These are phyloP conservation scores for Timandra comae DNA, from an alignment of 2,888 invertebrate genomes.

Conservation along the genomic window DNA sequence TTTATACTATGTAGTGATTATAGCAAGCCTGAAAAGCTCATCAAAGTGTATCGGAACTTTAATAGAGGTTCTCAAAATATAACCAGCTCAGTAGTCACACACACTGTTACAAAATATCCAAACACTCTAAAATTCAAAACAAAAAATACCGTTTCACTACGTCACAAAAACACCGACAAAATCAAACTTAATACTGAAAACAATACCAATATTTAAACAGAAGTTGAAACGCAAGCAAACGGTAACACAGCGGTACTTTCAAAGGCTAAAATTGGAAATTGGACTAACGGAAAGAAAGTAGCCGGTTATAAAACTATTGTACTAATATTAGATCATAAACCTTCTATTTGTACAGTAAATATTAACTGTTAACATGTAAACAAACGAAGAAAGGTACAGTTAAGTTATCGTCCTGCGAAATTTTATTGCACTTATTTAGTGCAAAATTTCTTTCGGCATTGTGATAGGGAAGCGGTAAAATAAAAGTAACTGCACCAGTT, in stretches of 20 bases:
- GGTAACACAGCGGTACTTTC: conserved; percentile 48
- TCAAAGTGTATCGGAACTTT: too few species aligned
- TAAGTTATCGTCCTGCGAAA: conserved; percentile 11
- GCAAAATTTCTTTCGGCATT: conserved; percentile 10
- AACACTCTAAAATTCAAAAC: neutral
- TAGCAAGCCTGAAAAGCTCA: too few species aligned
- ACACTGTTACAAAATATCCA: too few species aligned
- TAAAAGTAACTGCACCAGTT: too few species aligned
- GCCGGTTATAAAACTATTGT: conserved; percentile 46
- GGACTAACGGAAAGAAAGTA: conserved; percentile 64
- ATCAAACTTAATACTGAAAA: neutral
- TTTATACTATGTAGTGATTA: too few species aligned
- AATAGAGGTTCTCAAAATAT: too few species aligned
- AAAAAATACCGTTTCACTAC: neutral
- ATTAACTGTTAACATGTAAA: conserved; percentile 25
- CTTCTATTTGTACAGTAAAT: conserved; percentile 29
- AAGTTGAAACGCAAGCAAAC: conserved; percentile 21
- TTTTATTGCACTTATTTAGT: conserved; percentile 24
- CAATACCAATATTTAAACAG: too few species aligned
- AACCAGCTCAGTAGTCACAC: too few species aligned
- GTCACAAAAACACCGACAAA: neutral
- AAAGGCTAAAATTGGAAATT: conserved; percentile 56
- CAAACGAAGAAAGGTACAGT: conserved; percentile 17
- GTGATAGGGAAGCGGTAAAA: too few species aligned
- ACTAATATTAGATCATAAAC: conserved; percentile 42